Conservation (phyloP, 1,140 invertebrate species). For the Cydia amplana region DNA sequence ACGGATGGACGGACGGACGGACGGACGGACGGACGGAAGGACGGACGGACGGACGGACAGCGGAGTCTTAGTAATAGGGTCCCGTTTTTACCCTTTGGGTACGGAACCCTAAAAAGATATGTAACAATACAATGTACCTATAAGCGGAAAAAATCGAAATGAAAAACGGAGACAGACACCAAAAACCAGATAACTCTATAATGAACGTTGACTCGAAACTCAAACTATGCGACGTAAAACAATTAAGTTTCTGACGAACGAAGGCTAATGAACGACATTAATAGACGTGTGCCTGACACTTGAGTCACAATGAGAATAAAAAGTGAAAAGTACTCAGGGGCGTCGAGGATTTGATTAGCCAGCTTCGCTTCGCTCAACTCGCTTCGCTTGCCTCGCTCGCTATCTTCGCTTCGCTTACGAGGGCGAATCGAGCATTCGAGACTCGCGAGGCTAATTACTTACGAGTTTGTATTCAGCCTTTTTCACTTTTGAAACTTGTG, state of each 20-base stretch:
- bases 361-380: constrained; percentile 2
- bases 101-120: no score
- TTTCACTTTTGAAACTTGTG: constrained; percentile 13
- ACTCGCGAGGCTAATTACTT: constrained; percentile 20
- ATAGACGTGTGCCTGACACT: constrained; percentile 1
- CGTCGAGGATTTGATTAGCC: constrained; percentile 16
- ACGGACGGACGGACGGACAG: no score
- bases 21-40: no score
- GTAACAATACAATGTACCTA: no score
- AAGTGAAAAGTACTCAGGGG: background rate
- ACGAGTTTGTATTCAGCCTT: constrained; percentile 7
- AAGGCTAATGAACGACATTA: constrained; percentile 10
- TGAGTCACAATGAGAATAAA: constrained; percentile 3
- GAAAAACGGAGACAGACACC: background rate
- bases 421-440: background rate
- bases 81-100: no score
- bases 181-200: background rate
- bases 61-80: no score
- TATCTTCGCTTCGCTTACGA: constrained; percentile 13
- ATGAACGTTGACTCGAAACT: background rate
- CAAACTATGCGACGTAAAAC: constrained; percentile 13
- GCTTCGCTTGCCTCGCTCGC: constrained; percentile 3
- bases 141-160: background rate
- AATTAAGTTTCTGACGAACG: background rate
- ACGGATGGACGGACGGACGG: no score